Conservation (phyloP, 2,888 invertebrate genomes). For the Cataglyphis cursor region DNA sequence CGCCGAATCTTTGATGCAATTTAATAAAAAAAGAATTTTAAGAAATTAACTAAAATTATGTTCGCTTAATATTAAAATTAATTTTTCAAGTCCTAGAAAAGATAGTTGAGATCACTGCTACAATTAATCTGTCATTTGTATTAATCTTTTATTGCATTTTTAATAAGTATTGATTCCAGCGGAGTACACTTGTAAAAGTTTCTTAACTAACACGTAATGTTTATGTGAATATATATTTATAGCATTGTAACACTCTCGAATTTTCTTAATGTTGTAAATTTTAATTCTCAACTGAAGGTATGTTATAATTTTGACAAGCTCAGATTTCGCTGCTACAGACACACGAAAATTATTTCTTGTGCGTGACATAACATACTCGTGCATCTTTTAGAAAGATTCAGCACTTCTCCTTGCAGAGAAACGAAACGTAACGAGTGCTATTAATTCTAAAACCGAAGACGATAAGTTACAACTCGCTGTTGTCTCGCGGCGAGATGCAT, state of each 20-base stretch:
- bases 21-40: neutral
- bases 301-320: neutral
- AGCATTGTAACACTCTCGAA: neutral
- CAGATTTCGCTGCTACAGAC: neutral
- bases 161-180: neutral
- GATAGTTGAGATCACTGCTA: neutral
- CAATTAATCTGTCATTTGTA: neutral
- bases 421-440: neutral
- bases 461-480: neutral
- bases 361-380: neutral
- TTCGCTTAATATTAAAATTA: neutral
- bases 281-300: neutral
- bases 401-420: neutral
- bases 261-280: neutral
- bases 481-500: neutral
- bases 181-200: neutral
- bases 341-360: neutral
- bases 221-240: neutral
- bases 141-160: neutral
- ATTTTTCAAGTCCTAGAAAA: neutral
- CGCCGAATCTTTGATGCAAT: constrained; percentile 2
- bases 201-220: neutral
- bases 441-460: neutral
- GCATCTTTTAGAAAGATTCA: neutral
- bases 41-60: neutral